These are phyloP conservation scores for Melanotaenia nigrans DNA, from an alignment of 2,797 vertebrate species.

Conservation along the genomic window DNA sequence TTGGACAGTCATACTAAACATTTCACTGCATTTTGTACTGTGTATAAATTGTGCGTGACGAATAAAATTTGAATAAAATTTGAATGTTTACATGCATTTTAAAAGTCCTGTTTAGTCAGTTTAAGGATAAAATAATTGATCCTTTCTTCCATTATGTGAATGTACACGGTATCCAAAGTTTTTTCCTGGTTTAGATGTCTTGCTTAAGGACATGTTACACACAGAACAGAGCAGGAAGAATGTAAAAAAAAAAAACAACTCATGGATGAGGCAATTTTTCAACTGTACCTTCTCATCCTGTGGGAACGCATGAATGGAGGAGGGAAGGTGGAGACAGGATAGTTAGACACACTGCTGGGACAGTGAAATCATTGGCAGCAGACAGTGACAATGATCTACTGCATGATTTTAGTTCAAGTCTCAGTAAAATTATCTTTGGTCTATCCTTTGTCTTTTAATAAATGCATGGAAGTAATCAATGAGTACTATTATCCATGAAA, in stretches of 20 bases:
- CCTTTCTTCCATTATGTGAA: background rate
- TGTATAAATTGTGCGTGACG: too few relatives aligned
- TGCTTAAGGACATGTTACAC: background rate
- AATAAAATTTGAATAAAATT: too few relatives aligned
- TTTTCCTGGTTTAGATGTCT: constrained; percentile 9
- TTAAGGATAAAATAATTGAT: background rate
- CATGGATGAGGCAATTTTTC: constrained; percentile 41
- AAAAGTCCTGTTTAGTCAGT: background rate
- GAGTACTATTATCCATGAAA: background rate
- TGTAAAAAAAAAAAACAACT: constrained; percentile 4
- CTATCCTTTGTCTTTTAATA: background rate
- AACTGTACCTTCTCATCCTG: constrained; percentile 98
- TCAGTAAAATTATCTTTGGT: background rate
- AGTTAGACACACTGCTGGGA: constrained; percentile 64
- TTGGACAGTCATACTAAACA: too few relatives aligned
- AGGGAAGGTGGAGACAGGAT: constrained; percentile 80
- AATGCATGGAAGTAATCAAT: background rate
- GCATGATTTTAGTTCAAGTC: constrained; percentile 9
- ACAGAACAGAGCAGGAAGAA: background rate
- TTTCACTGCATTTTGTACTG: too few relatives aligned
- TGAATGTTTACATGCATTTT: background rate
- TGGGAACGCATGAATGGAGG: constrained; percentile 79
- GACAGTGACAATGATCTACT: constrained; percentile 16
- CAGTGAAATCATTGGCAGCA: constrained; percentile 32
- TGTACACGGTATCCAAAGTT: background rate